These are phyloP conservation scores for Punctoribates punctum DNA, from an alignment of 2,888 invertebrate species.

Conservation along the genomic window DNA sequence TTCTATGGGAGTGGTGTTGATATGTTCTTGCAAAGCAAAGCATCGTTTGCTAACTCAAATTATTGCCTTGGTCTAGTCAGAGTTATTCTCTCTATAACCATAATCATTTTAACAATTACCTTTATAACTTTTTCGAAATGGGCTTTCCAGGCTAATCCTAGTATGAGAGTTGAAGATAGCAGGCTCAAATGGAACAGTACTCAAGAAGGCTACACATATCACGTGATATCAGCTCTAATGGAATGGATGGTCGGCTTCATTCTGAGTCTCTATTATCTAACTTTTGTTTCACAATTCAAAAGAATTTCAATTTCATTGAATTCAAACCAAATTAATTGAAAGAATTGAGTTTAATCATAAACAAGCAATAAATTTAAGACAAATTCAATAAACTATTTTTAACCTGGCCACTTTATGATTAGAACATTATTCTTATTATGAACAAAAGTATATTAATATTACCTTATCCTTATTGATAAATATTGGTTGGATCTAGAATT, in stretches of 20 bases:
- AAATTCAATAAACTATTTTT: no score
- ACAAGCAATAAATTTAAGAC: no score
- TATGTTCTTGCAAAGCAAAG: neutral
- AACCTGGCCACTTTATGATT: no score
- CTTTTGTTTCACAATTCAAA: constrained; percentile 1
- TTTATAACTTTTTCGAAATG: no score
- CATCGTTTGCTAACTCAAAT: neutral
- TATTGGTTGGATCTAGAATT: no score
- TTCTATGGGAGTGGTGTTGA: neutral
- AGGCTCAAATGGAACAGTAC: constrained; percentile 25
- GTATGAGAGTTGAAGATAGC: neutral
- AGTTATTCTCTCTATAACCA: neutral
- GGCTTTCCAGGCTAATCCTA: neutral
- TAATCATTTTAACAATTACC: no score
- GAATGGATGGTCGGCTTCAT: neutral
- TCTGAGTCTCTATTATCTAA: no score
- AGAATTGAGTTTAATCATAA: neutral
- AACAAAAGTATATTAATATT: no score
- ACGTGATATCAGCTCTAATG: neutral
- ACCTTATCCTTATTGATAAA: no score
- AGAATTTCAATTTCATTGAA: neutral
- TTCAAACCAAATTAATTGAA: neutral
- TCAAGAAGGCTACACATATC: neutral
- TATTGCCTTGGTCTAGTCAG: neutral
- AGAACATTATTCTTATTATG: no score